Conservation (phyloP, 2,888 invertebrate species). For the Pocota personata region DNA sequence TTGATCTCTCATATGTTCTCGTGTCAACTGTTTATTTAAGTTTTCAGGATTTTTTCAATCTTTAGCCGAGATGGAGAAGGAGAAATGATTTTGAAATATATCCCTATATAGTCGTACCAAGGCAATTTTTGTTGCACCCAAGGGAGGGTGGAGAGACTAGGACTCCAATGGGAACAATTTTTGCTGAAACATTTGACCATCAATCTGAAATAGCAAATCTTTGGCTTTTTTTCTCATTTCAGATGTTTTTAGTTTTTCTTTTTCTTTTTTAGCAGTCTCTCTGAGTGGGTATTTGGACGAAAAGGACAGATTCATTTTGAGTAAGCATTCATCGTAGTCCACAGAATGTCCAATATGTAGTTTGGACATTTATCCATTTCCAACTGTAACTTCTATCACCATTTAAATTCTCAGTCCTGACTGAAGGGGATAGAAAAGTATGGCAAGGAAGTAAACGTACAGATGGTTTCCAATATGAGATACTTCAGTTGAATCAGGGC, state of each 20-base stretch:
- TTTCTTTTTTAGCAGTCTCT: background rate
- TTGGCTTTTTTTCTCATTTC: background rate
- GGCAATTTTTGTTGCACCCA: constrained; percentile 37
- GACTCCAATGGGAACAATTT: constrained; percentile 24
- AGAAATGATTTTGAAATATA: constrained; percentile 35
- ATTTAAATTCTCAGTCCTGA: background rate
- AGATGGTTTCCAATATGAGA: background rate
- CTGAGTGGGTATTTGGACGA: background rate
- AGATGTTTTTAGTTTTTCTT: constrained; percentile 3
- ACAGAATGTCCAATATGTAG: constrained; percentile 39
- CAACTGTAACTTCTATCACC: constrained; percentile 8
- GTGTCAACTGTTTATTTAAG: constrained; percentile 66
- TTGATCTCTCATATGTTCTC: constrained; percentile 62
- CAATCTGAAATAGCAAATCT: constrained; percentile 47
- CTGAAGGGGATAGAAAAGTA: background rate
- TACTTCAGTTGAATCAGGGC: too few species aligned
- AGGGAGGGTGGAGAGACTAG: constrained; percentile 1
- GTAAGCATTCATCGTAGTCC: constrained; percentile 18
- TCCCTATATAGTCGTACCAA: background rate
- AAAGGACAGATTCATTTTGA: constrained; percentile 4
- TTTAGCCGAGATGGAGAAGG: background rate
- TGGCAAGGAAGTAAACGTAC: background rate
- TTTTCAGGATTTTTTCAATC: constrained; percentile 53
- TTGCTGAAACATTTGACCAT: constrained; percentile 45
- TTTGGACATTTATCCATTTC: constrained; percentile 21